Evolutionary conservation across 2,113 vertebrate genomes (phyloP).

Genomic region (Sitta europaea): DNA sequence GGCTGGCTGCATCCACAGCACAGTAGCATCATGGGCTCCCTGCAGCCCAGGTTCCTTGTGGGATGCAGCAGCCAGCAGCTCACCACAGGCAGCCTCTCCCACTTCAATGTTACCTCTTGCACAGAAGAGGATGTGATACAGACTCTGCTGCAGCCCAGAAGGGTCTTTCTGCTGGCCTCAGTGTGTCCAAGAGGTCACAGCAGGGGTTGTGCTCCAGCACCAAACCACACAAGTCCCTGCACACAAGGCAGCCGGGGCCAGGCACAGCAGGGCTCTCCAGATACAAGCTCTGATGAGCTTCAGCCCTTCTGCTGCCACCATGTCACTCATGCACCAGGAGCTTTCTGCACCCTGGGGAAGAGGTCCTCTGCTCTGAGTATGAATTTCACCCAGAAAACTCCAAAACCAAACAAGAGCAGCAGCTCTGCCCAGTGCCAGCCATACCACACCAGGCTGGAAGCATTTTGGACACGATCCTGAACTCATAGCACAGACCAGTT

Average conservation of each 20-base stretch:
- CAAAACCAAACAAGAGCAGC: background rate
- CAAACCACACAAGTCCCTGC: fast-evolving
- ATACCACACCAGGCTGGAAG: background rate
- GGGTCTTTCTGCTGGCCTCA: background rate
- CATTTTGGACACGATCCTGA: background rate
- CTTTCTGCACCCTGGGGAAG: background rate
- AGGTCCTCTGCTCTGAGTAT: background rate
- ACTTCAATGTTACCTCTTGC: background rate
- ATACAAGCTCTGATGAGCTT: background rate
- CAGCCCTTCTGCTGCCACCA: background rate
- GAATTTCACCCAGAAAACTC: background rate
- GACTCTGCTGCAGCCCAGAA: background rate
- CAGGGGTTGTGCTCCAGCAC: background rate
- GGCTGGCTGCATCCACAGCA: background rate
- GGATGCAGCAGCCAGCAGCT: background rate
- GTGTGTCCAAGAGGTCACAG: background rate
- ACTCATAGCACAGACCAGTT: background rate
- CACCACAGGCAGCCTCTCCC: background rate
- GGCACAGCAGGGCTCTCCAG: background rate
- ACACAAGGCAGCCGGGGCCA: background rate
- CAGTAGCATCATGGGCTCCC: background rate
- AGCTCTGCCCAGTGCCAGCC: background rate
- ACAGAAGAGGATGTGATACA: background rate
- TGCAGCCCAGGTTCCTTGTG: background rate
- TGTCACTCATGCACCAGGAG: background rate